phyloP scores from a whole-genome alignment of 2,888 invertebrate species.

The Drosophila hawaiiensis region DNA sequence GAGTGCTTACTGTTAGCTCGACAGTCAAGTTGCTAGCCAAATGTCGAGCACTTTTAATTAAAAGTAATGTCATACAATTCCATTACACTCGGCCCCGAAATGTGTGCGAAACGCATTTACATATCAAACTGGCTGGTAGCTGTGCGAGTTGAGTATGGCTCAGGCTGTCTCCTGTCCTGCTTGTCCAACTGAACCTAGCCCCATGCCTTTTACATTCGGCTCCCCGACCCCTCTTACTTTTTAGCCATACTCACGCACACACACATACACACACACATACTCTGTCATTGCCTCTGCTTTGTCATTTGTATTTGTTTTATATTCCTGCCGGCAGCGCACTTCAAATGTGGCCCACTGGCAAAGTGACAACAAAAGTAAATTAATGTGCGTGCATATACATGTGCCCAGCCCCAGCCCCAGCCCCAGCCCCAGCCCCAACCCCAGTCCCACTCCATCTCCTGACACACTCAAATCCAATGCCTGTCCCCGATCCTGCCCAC shows the following conservation, averaged over 20 bases:
- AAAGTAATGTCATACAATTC: slow-evolving; percentile 83
- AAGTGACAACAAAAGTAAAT: slow-evolving; percentile 82
- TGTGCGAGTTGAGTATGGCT: slow-evolving; percentile 27
- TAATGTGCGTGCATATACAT: slow-evolving; percentile 78
- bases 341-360: slow-evolving; percentile 82
- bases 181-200: slow-evolving; percentile 22
- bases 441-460: not conserved
- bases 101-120: slow-evolving; percentile 81
- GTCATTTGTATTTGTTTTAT: slow-evolving; percentile 82
- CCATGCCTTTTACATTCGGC: not conserved
- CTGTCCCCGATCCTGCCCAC: not conserved
- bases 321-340: slow-evolving; percentile 73
- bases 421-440: slow-evolving; percentile 1
- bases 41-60: slow-evolving; percentile 84
- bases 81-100: slow-evolving; percentile 77
- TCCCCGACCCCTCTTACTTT: not conserved
- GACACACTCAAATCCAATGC: slow-evolving; percentile 17
- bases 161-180: slow-evolving; percentile 32
- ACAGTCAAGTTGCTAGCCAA: slow-evolving; percentile 73
- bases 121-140: slow-evolving; percentile 68
- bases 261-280: slow-evolving; percentile 9
- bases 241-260: not conserved
- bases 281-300: slow-evolving; percentile 57
- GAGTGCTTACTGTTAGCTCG: slow-evolving; percentile 30
- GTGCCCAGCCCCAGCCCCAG: slow-evolving; percentile 29